Evolutionary conservation across 2,797 vertebrate genomes (phyloP), one percentile per base, ranked within the genome.

Genomic region (Odontamblyopus rebecca): DNA sequence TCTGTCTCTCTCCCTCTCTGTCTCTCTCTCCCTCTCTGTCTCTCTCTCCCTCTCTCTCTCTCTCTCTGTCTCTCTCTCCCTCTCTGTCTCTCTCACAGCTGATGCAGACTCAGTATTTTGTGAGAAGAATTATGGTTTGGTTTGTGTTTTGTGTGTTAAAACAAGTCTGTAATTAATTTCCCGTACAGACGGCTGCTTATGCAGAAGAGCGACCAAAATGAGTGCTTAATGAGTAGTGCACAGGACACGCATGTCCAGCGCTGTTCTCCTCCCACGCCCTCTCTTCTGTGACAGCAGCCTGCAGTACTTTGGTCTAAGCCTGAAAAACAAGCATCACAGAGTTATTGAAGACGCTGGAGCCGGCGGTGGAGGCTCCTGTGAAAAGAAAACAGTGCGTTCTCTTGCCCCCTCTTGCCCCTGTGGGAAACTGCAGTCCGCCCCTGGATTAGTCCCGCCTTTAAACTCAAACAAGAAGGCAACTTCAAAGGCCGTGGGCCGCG

Each of bases 381-480:
- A 80, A 79, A 83, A 75, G 80, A 74, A 74, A 75, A 79, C 81
- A 88, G 83, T 85, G 83, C 71, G 84, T 69, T 85, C 86, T 86
- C 84, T 89, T 90, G 89, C 87, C 87, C 89, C 89, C 78, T 86
- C 83, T 86, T 87, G 80, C 85, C 87, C 92, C 89, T 89, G 86
- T 92, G 91, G 86, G 89, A 88, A 91, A 84, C 84, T 83, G 75
- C 83, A 82, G 84, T 81, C 91, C 93, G 90, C 89, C 90, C 86
- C 89, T 91, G 87, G 88, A 91, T 92, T 91, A 91, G 88, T 89
- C 89, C 92, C 89, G 89, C 90, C 90, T 89, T 89, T 84, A 89
- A 92, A 89, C 88, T 90, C 88, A 87, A 87, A 91, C 83, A 88
- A 90, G 88, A 88, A 88, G 87, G 82, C 74, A 90, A 91, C 89